These are phyloP conservation scores for Hypena proboscidalis DNA, from an alignment of 2,888 invertebrate genomes.

Conservation along the genomic window DNA sequence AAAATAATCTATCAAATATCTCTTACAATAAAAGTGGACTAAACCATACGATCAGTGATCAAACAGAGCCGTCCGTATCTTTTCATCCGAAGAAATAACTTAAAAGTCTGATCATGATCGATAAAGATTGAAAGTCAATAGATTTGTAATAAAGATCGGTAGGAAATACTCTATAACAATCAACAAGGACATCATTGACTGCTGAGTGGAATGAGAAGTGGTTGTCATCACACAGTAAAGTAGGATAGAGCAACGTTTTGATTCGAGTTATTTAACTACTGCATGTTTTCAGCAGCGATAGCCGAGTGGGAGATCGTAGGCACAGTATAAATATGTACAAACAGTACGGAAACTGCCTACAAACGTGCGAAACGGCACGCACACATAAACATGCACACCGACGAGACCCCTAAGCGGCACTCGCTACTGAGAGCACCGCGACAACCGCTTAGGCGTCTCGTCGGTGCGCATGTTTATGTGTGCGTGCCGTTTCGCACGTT, in stretches of 20 bases:
- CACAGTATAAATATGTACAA: background rate
- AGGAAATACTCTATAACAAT: conserved; percentile 22
- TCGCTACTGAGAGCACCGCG: too few species aligned
- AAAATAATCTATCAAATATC: conserved; percentile 7
- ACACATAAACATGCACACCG: too few species aligned
- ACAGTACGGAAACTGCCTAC: too few species aligned
- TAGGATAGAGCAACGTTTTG: too few species aligned
- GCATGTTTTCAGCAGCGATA: too few species aligned
- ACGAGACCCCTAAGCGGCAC: too few species aligned
- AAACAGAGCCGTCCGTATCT: conserved; percentile 31
- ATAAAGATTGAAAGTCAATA: conserved; percentile 34
- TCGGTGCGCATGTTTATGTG: too few species aligned
- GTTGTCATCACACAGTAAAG: too few species aligned
- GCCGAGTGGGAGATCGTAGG: background rate
- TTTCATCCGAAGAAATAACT: conserved; percentile 16
- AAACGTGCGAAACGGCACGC: too few species aligned
- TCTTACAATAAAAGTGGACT: conserved; percentile 20
- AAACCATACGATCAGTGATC: conserved; percentile 15
- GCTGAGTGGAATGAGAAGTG: conserved; percentile 15
- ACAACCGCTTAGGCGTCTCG: too few species aligned
- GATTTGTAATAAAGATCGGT: conserved; percentile 39
- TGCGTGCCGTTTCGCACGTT: too few species aligned
- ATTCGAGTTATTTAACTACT: too few species aligned
- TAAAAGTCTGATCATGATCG: conserved; percentile 23
- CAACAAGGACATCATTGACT: conserved; percentile 19